phyloP scores from a whole-genome alignment of 2,113 vertebrate species.

The Dicentrarchus labrax region DNA sequence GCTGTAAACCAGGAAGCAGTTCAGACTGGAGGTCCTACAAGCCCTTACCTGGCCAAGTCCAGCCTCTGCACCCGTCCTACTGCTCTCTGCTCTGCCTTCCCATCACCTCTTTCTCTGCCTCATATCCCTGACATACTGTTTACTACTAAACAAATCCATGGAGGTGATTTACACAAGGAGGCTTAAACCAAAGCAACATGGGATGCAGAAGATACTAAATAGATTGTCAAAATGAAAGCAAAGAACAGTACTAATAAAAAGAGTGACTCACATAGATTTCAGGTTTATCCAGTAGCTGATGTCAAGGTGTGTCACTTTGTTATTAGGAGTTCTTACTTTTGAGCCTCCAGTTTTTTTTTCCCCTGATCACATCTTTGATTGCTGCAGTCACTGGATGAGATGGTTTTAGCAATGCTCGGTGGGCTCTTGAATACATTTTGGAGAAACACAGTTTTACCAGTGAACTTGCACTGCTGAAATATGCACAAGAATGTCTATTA shows the following conservation, averaged over 20 bases:
- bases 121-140: conserved; percentile 62
- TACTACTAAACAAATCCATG: not conserved
- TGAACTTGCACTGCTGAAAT: not conserved
- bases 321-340: not conserved
- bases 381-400: not conserved
- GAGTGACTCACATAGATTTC: not conserved
- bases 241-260: not conserved
- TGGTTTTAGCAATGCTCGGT: not conserved
- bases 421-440: not conserved
- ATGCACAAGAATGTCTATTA: not conserved
- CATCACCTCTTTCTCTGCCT: conserved; percentile 92
- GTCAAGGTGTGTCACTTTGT: not conserved
- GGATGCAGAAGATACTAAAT: not conserved
- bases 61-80: conserved; percentile 83
- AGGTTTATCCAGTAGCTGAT: not conserved
- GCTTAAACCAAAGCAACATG: not conserved
- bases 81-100: conserved; percentile 96
- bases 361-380: not conserved
- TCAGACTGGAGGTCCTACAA: conserved; percentile 79
- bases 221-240: not conserved
- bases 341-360: not conserved
- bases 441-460: not conserved
- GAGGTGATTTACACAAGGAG: no score
- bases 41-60: conserved; percentile 67
- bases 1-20: conserved; percentile 89